Conservation (phyloP, 1,140 invertebrate species). For the Drosophila murphyi region DNA sequence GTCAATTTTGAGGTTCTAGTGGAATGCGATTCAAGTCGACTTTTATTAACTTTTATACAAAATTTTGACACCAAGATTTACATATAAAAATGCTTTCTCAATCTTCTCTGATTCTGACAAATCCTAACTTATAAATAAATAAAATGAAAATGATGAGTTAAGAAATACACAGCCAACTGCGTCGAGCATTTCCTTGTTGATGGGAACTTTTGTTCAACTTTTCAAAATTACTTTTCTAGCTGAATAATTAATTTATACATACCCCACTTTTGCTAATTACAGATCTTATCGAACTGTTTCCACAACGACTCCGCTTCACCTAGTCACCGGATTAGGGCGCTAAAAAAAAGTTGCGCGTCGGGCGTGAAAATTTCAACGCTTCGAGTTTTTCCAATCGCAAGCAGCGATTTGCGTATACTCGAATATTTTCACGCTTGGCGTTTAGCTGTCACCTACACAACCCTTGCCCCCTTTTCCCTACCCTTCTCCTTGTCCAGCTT, state of each 20-base stretch:
- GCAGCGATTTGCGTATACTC: slow-evolving; percentile 26
- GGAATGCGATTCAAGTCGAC: too few species aligned
- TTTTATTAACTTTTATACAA: not conserved
- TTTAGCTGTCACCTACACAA: slow-evolving; percentile 11
- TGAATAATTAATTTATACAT: not conserved
- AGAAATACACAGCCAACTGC: not conserved
- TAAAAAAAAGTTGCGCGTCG: slow-evolving; percentile 37
- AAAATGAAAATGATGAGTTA: too few species aligned
- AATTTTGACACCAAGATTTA: not conserved
- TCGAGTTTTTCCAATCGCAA: slow-evolving; percentile 4
- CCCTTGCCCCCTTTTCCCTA: not conserved
- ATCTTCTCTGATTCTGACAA: not conserved
- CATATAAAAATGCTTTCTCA: not conserved
- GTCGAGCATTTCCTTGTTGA: too few species aligned
- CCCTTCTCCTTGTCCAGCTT: not conserved
- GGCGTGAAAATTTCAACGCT: slow-evolving; percentile 71
- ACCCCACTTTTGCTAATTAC: slow-evolving; percentile 17
- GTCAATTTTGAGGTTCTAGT: not conserved
- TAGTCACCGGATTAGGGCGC: slow-evolving; percentile 32
- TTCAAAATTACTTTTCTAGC: not conserved
- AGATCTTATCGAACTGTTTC: slow-evolving; percentile 14
- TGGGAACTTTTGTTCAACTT: too few species aligned
- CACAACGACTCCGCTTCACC: not conserved
- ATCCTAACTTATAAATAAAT: not conserved
- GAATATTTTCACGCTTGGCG: slow-evolving; percentile 37